Conservation (phyloP, 2,113 vertebrate species). For the Eleginops maclovinus region DNA sequence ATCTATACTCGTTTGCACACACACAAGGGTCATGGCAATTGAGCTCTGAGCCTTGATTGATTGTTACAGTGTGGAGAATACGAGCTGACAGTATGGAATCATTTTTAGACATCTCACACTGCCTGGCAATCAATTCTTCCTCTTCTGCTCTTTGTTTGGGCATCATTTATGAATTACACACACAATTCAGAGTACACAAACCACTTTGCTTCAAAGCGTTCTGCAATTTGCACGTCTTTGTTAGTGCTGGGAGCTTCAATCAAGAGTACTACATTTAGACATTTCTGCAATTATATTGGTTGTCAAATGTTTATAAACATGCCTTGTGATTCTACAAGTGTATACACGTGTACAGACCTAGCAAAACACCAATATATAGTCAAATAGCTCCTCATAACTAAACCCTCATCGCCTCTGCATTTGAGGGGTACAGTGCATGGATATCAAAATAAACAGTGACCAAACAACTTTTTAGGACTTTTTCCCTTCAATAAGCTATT, state of each 20-base stretch:
- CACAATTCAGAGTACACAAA: conserved; percentile 3
- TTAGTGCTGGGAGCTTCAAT: neutral
- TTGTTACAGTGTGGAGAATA: conserved; percentile 50
- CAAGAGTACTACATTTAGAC: neutral
- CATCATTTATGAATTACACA: conserved; percentile 42
- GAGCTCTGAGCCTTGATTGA: conserved; percentile 44
- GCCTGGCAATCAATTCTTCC: conserved; percentile 45
- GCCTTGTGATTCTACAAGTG: neutral
- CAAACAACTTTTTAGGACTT: neutral
- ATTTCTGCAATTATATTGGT: neutral
- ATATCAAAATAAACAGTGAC: neutral
- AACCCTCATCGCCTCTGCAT: neutral
- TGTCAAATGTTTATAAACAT: neutral
- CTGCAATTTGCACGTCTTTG: neutral
- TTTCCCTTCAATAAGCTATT: neutral
- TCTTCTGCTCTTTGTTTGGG: conserved; percentile 26
- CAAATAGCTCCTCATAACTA: neutral
- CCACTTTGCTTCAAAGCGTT: neutral
- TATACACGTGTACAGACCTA: neutral
- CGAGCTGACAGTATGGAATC: conserved; percentile 40
- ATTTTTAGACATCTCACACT: conserved; percentile 26
- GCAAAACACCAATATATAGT: neutral
- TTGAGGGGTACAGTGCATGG: neutral
- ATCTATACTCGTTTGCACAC: neutral
- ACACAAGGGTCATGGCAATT: conserved; percentile 50